phyloP scores from a whole-genome alignment of 2,113 vertebrate species.

The Macroglossus sobrinus region DNA sequence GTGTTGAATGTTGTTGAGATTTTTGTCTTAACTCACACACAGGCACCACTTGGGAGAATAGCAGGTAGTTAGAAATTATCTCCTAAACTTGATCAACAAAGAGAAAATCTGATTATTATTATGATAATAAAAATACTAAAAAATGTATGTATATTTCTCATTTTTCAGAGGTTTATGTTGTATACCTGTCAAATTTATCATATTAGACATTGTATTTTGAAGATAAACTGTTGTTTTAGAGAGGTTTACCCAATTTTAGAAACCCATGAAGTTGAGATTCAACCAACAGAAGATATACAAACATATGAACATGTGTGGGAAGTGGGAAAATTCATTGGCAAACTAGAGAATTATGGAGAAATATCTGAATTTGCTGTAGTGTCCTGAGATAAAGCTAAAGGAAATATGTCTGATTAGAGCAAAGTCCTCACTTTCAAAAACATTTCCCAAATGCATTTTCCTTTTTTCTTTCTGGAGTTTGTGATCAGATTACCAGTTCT shows the following conservation, averaged over 20 bases:
- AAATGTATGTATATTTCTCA: not conserved
- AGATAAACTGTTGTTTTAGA: not conserved
- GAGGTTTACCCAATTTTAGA: not conserved
- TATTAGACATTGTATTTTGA: not conserved
- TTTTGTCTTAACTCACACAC: not conserved
- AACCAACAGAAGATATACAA: not conserved
- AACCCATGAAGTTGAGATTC: not conserved
- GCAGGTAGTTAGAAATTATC: not conserved
- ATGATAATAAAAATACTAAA: not conserved
- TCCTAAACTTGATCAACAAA: not conserved
- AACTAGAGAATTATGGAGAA: not conserved
- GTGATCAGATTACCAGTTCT: not conserved
- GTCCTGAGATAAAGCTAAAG: not conserved
- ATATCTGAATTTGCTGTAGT: not conserved
- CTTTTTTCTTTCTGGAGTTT: not conserved
- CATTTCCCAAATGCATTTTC: not conserved
- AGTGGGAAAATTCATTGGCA: not conserved
- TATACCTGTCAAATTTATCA: not conserved
- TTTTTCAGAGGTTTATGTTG: not conserved
- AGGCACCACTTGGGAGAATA: not conserved
- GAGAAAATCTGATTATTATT: not conserved
- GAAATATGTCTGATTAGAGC: not conserved
- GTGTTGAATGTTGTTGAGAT: not conserved
- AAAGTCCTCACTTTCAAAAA: not conserved
- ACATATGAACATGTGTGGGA: not conserved